Evolutionary conservation across 2,888 invertebrate genomes (phyloP).

Genomic region (Congeria kusceri): DNA sequence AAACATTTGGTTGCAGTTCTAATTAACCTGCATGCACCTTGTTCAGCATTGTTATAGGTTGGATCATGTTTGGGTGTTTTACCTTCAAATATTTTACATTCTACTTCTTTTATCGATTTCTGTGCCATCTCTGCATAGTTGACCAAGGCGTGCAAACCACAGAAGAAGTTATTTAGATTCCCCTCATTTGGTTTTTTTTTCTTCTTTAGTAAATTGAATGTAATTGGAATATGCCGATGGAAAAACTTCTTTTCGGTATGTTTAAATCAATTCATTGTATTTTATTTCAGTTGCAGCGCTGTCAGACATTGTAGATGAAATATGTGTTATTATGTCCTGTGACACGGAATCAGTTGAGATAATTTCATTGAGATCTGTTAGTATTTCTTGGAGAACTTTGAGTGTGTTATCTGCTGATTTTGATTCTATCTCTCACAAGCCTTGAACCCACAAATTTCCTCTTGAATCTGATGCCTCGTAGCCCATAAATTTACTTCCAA

Average conservation of each 20-base stretch:
- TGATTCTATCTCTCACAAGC: conserved; percentile 45
- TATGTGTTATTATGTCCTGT: conserved; percentile 33
- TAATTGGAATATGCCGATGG: conserved; percentile 32
- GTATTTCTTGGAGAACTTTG: conserved; percentile 37
- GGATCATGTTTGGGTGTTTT: no score
- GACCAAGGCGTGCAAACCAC: conserved; percentile 45
- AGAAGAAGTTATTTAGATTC: conserved; percentile 35
- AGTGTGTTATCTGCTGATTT: conserved; percentile 37
- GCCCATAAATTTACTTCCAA: conserved; percentile 25
- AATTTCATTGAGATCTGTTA: conserved; percentile 25
- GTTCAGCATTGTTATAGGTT: no score
- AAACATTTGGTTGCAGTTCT: conserved; percentile 44
- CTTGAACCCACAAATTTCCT: conserved; percentile 39
- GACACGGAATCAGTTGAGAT: conserved; percentile 8
- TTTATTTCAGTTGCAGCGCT: conserved; percentile 46
- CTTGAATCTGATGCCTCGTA: conserved; percentile 38
- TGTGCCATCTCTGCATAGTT: conserved; percentile 42
- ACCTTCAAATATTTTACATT: conserved; percentile 21
- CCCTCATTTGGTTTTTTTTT: conserved; percentile 28
- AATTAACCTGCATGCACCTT: conserved; percentile 34
- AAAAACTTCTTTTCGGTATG: conserved; percentile 39
- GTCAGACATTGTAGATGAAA: conserved; percentile 48
- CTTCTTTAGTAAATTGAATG: conserved; percentile 27
- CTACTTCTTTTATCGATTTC: conserved; percentile 30
- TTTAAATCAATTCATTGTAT: conserved; percentile 31